Evolutionary conservation across 2,888 invertebrate genomes (phyloP).

Genomic region (Trypoxylon attenuatum): DNA sequence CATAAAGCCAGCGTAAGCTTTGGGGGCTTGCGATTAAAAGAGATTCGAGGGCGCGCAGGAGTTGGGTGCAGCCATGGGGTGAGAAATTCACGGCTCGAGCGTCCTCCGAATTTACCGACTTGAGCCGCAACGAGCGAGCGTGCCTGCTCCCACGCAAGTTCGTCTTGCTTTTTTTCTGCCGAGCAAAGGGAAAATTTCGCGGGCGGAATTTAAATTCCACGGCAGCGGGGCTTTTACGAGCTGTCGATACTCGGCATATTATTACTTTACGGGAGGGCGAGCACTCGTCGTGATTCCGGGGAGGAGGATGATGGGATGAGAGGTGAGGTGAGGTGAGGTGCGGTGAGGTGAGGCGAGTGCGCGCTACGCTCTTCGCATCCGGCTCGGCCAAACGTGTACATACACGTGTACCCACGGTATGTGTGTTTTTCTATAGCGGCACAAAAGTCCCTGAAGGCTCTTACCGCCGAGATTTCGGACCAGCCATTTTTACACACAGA

Average conservation of each 20-base stretch:
- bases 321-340: no score
- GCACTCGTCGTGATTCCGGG: background rate
- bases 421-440: no score
- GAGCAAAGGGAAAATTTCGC: slow-evolving; percentile 20
- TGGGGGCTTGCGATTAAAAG: background rate
- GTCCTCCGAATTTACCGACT: background rate
- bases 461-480: no score
- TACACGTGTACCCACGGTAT: no score
- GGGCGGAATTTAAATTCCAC: slow-evolving; percentile 30
- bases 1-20: background rate
- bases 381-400: no score
- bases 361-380: no score
- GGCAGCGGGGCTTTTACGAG: slow-evolving; percentile 12
- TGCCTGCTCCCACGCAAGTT: background rate
- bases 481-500: no score
- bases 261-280: slow-evolving; percentile 14
- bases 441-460: no score
- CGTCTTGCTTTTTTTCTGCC: background rate
- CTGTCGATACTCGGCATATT: slow-evolving; percentile 37
- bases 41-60: background rate
- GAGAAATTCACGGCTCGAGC: background rate
- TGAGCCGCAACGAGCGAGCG: background rate
- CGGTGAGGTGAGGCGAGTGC: no score
- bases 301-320: background rate
- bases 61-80: background rate